phyloP scores from a whole-genome alignment of 2,888 invertebrate species.

The Hydriomena furcata region DNA sequence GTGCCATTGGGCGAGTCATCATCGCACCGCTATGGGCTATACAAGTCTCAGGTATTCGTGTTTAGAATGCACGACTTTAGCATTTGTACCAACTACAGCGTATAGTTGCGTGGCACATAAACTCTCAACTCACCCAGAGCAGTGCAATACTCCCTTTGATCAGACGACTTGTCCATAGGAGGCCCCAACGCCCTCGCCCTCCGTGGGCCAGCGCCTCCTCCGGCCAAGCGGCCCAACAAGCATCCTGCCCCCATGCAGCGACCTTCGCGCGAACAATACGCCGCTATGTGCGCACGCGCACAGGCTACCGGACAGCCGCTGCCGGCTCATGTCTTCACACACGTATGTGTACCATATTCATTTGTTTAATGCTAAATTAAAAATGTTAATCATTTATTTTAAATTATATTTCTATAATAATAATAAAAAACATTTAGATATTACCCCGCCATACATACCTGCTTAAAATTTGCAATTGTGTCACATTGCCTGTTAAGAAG shows the following conservation, averaged over 20 bases:
- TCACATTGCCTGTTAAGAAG: neutral
- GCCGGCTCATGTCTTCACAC: constrained; percentile 87
- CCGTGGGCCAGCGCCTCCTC: constrained; percentile 82
- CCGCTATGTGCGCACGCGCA: constrained; percentile 87
- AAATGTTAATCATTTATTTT: no score
- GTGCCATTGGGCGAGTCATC: no score
- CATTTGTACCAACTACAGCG: neutral
- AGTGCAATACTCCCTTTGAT: neutral
- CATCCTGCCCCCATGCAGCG: constrained; percentile 89
- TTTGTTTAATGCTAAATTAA: no score
- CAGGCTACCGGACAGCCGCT: constrained; percentile 87
- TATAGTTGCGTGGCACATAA: neutral
- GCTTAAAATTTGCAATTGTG: no score
- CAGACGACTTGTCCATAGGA: constrained; percentile 11
- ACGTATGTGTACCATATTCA: no score
- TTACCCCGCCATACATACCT: no score
- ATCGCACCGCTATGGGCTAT: no score
- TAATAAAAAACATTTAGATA: no score
- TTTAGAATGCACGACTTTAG: no score
- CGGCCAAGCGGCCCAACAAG: constrained; percentile 91
- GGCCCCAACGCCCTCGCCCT: constrained; percentile 41
- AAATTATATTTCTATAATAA: no score
- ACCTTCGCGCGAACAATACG: constrained; percentile 88
- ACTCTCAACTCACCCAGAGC: neutral
- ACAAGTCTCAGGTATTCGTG: no score